Evolutionary conservation across 2,797 vertebrate species (phyloP).

Genomic region (Lagocephalus sceleratus): DNA sequence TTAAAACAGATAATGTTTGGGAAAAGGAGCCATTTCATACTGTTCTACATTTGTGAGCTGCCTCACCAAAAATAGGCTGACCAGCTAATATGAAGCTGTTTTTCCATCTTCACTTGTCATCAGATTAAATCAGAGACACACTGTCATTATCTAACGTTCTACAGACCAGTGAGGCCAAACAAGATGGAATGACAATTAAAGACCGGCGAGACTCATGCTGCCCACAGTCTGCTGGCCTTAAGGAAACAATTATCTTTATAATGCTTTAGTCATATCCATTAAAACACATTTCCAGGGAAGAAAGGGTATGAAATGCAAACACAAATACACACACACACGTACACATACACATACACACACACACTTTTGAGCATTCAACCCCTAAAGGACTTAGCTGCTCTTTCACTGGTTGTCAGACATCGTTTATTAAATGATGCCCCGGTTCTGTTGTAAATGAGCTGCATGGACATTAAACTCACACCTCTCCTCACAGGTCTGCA

Average conservation of each 20-base stretch:
- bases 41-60: slow-evolving; percentile 6
- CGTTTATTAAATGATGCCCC: too few relatives aligned
- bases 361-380: not conserved
- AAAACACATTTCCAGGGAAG: slow-evolving; percentile 5
- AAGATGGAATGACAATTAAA: slow-evolving; percentile 35
- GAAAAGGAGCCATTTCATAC: not conserved
- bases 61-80: slow-evolving; percentile 14
- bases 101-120: slow-evolving; percentile 14
- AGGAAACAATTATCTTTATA: slow-evolving; percentile 32
- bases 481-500: not conserved
- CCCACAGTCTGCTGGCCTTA: slow-evolving; percentile 15
- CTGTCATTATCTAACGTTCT: slow-evolving; percentile 30
- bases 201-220: slow-evolving; percentile 5
- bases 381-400: not conserved
- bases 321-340: not conserved
- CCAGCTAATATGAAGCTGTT: slow-evolving; percentile 18
- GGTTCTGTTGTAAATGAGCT: too few relatives aligned
- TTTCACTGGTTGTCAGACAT: not conserved
- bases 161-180: slow-evolving; percentile 32
- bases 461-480: too few relatives aligned
- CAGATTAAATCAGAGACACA: slow-evolving; percentile 34
- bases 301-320: slow-evolving; percentile 11
- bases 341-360: too few relatives aligned
- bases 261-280: slow-evolving; percentile 24
- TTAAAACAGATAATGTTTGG: not conserved